Evolutionary conservation across 2,113 vertebrate species (phyloP).

Genomic region (Odontophorus gujanensis): DNA sequence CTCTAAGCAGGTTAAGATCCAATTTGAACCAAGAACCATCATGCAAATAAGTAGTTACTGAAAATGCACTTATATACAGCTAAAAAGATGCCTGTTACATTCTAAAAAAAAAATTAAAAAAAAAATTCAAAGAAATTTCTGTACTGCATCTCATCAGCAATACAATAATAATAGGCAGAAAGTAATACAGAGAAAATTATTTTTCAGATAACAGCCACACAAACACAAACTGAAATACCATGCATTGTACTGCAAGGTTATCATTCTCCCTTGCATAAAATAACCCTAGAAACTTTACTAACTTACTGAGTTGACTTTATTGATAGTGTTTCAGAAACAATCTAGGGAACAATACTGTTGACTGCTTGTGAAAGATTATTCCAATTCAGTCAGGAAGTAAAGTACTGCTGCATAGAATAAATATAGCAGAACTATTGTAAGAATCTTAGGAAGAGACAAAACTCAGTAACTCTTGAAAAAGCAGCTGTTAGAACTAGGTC

Average conservation of each 20-base stretch:
- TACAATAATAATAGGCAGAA: not conserved
- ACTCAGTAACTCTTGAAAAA: not conserved
- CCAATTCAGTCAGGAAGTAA: not conserved
- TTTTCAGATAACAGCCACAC: not conserved
- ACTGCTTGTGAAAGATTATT: not conserved
- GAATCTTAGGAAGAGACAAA: not conserved
- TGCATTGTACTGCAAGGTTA: rapidly evolving
- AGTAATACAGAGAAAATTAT: rapidly evolving
- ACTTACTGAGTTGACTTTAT: not conserved
- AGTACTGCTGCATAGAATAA: not conserved
- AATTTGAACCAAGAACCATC: not conserved
- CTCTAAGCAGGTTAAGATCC: not conserved
- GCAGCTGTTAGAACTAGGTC: not conserved
- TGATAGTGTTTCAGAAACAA: not conserved
- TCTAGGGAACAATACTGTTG: not conserved
- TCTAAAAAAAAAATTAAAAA: not conserved
- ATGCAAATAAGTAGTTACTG: not conserved
- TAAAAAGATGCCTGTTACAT: not conserved
- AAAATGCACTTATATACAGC: not conserved
- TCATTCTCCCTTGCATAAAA: not conserved
- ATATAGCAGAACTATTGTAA: not conserved
- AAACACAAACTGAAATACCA: not conserved
- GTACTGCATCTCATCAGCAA: not conserved
- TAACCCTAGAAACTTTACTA: not conserved
- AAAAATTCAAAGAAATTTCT: not conserved